phyloP scores from a whole-genome alignment of 1,140 invertebrate genomes.

The Drosophila baimaii region DNA sequence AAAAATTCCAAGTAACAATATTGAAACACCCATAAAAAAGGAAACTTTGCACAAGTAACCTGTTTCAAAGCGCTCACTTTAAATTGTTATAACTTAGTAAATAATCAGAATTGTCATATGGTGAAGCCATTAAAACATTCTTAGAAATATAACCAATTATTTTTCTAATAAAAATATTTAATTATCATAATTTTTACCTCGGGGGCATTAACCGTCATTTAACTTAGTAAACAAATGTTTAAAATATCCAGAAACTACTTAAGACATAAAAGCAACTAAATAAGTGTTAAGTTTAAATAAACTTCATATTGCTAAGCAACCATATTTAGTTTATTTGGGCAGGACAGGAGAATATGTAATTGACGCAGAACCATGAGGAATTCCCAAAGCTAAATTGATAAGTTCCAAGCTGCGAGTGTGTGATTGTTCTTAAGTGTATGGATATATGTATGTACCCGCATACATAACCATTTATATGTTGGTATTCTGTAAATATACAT shows the following conservation, averaged over 20 bases:
- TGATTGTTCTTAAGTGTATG: slow-evolving; percentile 19
- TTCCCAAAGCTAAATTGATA: slow-evolving; percentile 39
- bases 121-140: too few relatives aligned
- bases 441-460: slow-evolving; percentile 21
- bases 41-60: too few relatives aligned
- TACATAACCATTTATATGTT: slow-evolving; percentile 37
- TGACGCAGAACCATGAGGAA: slow-evolving; percentile 43
- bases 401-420: slow-evolving; percentile 31
- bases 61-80: too few relatives aligned
- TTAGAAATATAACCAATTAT: too few relatives aligned
- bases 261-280: background rate
- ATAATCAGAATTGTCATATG: too few relatives aligned
- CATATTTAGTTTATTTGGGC: background rate
- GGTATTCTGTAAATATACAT: slow-evolving; percentile 49
- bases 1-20: too few relatives aligned
- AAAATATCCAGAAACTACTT: background rate
- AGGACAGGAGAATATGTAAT: slow-evolving; percentile 16
- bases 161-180: too few relatives aligned
- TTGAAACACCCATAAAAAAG: too few relatives aligned
- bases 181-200: too few relatives aligned
- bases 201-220: too few relatives aligned
- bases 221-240: too few relatives aligned
- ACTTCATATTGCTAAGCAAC: background rate
- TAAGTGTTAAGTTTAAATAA: background rate
- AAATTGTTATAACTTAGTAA: too few relatives aligned